A percentile compares a stretch with the other conserved stretches of the same genome.
Evolutionary conservation across 2,888 invertebrate species (phyloP).

Genomic region (Tuta absoluta): DNA sequence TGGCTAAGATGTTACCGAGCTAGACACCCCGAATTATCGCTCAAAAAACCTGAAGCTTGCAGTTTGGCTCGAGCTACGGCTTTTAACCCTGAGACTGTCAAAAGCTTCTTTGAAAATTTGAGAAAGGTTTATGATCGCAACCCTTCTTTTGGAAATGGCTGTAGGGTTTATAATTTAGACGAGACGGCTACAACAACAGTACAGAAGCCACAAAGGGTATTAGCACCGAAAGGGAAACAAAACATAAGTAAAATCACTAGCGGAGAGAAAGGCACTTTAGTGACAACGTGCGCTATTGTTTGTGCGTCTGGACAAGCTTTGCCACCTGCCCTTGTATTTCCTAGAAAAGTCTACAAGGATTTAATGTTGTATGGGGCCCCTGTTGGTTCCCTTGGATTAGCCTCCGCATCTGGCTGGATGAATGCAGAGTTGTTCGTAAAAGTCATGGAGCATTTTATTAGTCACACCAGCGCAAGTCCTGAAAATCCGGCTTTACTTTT

Average conservation of each 20-base stretch:
- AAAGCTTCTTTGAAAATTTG: background rate
- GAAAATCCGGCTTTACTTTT: constrained; percentile 46
- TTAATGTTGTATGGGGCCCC: constrained; percentile 49
- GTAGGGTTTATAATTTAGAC: background rate
- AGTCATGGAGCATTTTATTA: constrained; percentile 20
- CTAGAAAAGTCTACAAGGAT: constrained; percentile 29
- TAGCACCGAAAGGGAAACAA: constrained; percentile 8
- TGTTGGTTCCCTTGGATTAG: constrained; percentile 51
- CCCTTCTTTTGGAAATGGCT: background rate
- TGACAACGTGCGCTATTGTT: constrained; percentile 42
- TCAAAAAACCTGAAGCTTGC: constrained; percentile 29
- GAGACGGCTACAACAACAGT: constrained; percentile 22
- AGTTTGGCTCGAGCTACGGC: constrained; percentile 1
- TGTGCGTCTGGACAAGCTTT: constrained; percentile 38
- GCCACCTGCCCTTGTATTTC: constrained; percentile 37
- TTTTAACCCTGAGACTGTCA: background rate
- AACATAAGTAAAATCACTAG: constrained; percentile 28
- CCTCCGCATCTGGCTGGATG: constrained; percentile 53
- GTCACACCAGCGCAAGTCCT: constrained; percentile 33
- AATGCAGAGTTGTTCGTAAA: constrained; percentile 41
- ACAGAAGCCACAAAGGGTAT: constrained; percentile 15
- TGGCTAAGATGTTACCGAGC: constrained; percentile 28
- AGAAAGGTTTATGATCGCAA: background rate
- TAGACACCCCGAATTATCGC: constrained; percentile 17
- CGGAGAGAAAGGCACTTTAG: constrained; percentile 40